These are phyloP conservation scores for Drosophila cracens DNA, from an alignment of 2,888 invertebrate species.

Conservation along the genomic window DNA sequence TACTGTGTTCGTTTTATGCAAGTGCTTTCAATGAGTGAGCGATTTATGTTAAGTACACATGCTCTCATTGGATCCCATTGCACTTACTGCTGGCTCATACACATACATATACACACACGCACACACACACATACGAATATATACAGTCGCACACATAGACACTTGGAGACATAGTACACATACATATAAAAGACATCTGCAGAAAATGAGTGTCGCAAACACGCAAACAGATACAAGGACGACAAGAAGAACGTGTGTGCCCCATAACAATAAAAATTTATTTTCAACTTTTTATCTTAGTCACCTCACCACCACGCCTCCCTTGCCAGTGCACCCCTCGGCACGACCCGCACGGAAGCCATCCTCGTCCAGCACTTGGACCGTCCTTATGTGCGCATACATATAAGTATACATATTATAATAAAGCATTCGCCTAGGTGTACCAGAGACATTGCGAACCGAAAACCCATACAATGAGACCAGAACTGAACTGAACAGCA, in stretches of 20 bases:
- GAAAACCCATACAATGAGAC: constrained; percentile 27
- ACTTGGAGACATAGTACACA: constrained; percentile 12
- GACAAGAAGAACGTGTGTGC: constrained; percentile 74
- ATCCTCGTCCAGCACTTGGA: constrained; percentile 47
- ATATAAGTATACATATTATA: constrained; percentile 75
- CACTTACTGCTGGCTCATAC: constrained; percentile 41
- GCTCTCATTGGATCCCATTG: constrained; percentile 77
- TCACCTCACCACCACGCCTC: constrained; percentile 21
- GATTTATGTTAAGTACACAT: constrained; percentile 80
- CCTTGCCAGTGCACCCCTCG: neutral
- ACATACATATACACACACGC: constrained; percentile 11
- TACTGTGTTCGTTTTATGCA: constrained; percentile 70
- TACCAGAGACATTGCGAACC: constrained; percentile 45
- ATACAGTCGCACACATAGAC: constrained; percentile 1
- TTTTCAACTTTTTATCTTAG: constrained; percentile 77
- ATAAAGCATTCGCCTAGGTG: constrained; percentile 80
- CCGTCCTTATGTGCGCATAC: constrained; percentile 51
- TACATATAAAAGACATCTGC: constrained; percentile 70
- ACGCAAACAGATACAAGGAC: constrained; percentile 80
- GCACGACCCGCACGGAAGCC: constrained; percentile 21
- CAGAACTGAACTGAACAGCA: constrained; percentile 12
- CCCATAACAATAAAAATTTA: constrained; percentile 80
- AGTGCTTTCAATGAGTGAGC: constrained; percentile 78
- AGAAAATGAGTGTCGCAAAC: constrained; percentile 79
- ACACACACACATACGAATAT: constrained; percentile 1